These are phyloP conservation scores for Megamerina dolium DNA, from an alignment of 2,888 invertebrate species.

Conservation along the genomic window DNA sequence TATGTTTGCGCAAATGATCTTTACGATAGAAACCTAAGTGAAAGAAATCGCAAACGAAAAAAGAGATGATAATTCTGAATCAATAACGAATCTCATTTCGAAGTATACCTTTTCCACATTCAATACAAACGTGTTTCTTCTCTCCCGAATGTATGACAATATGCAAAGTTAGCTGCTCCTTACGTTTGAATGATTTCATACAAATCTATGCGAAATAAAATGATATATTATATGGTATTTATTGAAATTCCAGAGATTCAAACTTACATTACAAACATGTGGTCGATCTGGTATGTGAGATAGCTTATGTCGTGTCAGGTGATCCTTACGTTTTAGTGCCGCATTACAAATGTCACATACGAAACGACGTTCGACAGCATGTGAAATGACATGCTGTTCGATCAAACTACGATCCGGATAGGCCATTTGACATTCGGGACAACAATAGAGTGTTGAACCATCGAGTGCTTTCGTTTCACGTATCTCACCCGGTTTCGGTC, in stretches of 20 bases:
- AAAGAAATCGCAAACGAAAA: too few species aligned
- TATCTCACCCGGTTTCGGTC: conserved; percentile 59
- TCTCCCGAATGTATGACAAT: conserved; percentile 87
- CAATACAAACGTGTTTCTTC: conserved; percentile 78
- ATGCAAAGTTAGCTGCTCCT: conserved; percentile 82
- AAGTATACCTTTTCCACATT: conserved; percentile 82
- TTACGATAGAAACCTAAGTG: conserved; percentile 74
- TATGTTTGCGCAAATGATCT: conserved; percentile 80
- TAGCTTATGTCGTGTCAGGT: conserved; percentile 78
- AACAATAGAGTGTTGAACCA: conserved; percentile 78
- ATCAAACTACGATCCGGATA: conserved; percentile 77
- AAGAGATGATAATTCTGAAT: too few species aligned
- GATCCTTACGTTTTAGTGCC: conserved; percentile 80
- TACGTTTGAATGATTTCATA: conserved; percentile 80
- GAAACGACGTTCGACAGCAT: conserved; percentile 77
- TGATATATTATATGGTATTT: neutral
- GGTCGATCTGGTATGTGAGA: conserved; percentile 85
- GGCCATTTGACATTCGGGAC: conserved; percentile 86
- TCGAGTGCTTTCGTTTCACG: conserved; percentile 61
- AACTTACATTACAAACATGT: conserved; percentile 69
- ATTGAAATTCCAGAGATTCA: neutral
- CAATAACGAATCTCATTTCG: too few species aligned
- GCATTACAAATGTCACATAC: conserved; percentile 87
- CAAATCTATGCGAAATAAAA: conserved; percentile 53
- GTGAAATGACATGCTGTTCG: conserved; percentile 81